Evolutionary conservation across 1,140 invertebrate species (phyloP), one percentile per base, ranked within the genome.

Genomic region (Helicoverpa armigera): DNA sequence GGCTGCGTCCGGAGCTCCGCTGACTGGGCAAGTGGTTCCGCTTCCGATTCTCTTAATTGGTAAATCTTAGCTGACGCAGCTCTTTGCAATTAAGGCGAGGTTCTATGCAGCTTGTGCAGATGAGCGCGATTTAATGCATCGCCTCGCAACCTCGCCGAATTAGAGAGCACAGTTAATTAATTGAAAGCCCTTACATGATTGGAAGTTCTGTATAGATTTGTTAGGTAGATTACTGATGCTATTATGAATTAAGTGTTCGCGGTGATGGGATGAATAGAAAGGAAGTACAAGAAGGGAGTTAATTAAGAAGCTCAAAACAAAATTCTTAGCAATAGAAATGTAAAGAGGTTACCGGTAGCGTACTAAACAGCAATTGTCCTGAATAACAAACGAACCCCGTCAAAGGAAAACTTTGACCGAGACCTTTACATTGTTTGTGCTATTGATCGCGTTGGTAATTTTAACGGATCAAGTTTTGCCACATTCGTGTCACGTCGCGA

Each of bases 31-130:
- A 85, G 84, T 85, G 88, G 91, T 92, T 93, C 91, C 89, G 91
- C 86, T 89, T 72, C 86, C 85, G 90, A 91, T 89, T 90, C 86
- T 82, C 89, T 90, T 94, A 94, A 94, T 94, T 93, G 91, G 88
- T 90, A 91, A 93, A 90, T 94, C 92, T 94, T 92, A 93, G 91
- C 91, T 93, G 91, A 94, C 87, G 80, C 83, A 35, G 91, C 92
- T 90, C 89, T 92, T 93, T 90, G 89, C 89, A 94, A 93, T 94
- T 93, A 90, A 88, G 86, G 84, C 83, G 79, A 54, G 80, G 81
- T 83, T 89, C 87, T 89, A 92, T 91, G 89, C 87, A 90, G 82
- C 81, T 78, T 54, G 83, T 82, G 84, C 77, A 54, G 88, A 89
- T 90, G 83, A 87, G 83, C 80, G 78, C 81, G 82, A 85, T 87